These are phyloP conservation scores for Choreutis nemorana DNA, from an alignment of 2,888 invertebrate species.

Conservation along the genomic window DNA sequence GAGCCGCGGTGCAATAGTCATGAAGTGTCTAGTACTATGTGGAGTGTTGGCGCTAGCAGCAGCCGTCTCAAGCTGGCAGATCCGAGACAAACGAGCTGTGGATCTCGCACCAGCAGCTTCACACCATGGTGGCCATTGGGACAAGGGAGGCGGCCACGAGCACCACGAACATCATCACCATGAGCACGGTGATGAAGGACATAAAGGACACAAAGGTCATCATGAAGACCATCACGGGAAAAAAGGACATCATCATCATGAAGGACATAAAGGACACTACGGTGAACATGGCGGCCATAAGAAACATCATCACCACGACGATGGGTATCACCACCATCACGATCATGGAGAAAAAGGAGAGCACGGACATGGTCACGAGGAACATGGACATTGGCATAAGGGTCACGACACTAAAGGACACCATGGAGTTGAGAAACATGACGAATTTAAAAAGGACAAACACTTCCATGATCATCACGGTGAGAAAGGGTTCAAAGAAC, in stretches of 20 bases:
- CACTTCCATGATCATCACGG: slow-evolving; percentile 87
- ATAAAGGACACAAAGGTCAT: slow-evolving; percentile 73
- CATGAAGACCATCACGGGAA: slow-evolving; percentile 72
- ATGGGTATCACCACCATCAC: slow-evolving; percentile 70
- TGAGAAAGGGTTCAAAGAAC: slow-evolving; percentile 78
- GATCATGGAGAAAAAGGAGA: slow-evolving; percentile 72
- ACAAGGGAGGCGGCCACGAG: slow-evolving; percentile 69
- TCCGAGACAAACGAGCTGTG: slow-evolving; percentile 47
- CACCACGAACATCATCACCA: slow-evolving; percentile 70
- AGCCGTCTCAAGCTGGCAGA: slow-evolving; percentile 52
- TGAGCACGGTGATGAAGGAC: slow-evolving; percentile 70
- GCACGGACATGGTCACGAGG: slow-evolving; percentile 61
- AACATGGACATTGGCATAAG: slow-evolving; percentile 77
- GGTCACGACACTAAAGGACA: slow-evolving; percentile 86
- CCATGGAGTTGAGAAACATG: slow-evolving; percentile 81
- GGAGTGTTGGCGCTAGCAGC: slow-evolving; percentile 59
- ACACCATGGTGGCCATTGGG: slow-evolving; percentile 30
- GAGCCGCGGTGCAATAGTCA: slow-evolving; percentile 27
- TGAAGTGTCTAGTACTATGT: slow-evolving; percentile 41
- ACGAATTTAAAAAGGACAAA: slow-evolving; percentile 85
- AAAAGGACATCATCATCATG: slow-evolving; percentile 76
- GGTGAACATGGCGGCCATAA: slow-evolving; percentile 70
- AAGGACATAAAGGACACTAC: slow-evolving; percentile 67
- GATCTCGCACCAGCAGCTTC: slow-evolving; percentile 64
- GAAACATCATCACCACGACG: slow-evolving; percentile 70